A percentile compares a stretch with the other conserved stretches of the same genome.
Conservation (phyloP, 2,113 vertebrate species). For the Apodemus sylvaticus region DNA sequence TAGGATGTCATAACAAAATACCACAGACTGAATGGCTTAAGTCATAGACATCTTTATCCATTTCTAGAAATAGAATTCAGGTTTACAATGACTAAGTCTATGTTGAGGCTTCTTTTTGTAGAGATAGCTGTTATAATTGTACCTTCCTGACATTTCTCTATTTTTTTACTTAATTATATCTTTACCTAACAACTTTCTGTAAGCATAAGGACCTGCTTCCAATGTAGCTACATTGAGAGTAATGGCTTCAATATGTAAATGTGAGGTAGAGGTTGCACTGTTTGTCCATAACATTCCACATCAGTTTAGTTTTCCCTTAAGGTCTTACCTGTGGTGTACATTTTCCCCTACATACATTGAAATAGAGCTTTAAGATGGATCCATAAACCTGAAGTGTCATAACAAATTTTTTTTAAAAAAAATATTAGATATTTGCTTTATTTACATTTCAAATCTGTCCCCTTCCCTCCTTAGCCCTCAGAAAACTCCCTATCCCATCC, state of each 20-base stretch:
- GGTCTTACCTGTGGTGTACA: not conserved
- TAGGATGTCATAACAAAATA: not conserved
- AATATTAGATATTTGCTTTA: no score
- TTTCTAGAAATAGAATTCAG: not conserved
- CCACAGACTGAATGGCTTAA: not conserved
- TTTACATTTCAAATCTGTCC: no score
- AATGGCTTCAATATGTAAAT: not conserved
- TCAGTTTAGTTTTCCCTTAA: not conserved
- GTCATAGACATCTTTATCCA: not conserved
- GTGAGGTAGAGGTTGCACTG: rapidly evolving
- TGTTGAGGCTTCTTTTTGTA: not conserved
- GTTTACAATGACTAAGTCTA: not conserved
- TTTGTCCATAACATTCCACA: not conserved
- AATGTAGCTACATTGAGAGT: not conserved
- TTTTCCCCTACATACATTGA: not conserved
- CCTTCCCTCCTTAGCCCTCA: no score
- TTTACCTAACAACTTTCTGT: not conserved
- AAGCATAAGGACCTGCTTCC: not conserved
- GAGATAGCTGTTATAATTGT: not conserved
- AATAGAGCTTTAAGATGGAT: not conserved
- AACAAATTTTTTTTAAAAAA: no score
- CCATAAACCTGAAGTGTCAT: not conserved
- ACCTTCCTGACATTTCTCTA: not conserved
- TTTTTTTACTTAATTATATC: not conserved
- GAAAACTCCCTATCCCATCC: no score